Evolutionary conservation across 2,888 invertebrate species (phyloP).

Genomic region (Gisinianus flammeolus): DNA sequence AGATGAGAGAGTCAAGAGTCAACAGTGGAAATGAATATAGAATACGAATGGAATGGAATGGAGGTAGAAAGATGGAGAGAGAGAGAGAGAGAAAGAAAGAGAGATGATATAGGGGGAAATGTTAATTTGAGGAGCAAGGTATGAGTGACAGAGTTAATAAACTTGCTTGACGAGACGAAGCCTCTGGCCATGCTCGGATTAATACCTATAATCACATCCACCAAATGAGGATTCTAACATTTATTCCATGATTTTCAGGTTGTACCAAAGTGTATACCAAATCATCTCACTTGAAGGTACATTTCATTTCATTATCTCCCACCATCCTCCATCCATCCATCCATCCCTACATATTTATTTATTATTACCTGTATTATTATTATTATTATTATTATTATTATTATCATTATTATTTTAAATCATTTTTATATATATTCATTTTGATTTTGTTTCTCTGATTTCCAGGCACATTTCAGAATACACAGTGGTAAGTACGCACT

Average conservation of each 20-base stretch:
- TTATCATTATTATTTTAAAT: too few species aligned
- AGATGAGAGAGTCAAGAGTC: neutral
- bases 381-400: too few species aligned
- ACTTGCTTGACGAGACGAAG: constrained; percentile 41
- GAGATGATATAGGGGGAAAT: too few species aligned
- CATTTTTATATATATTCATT: too few species aligned
- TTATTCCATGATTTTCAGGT: constrained; percentile 69
- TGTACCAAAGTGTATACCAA: constrained; percentile 97
- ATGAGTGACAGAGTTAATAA: constrained; percentile 44
- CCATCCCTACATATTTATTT: too few species aligned
- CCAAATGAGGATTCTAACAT: constrained; percentile 40
- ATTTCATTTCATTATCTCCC: too few species aligned
- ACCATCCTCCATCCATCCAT: too few species aligned
- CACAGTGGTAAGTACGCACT: neutral
- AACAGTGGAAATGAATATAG: neutral
- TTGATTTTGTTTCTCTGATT: too few species aligned
- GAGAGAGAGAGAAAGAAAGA: constrained; percentile 16
- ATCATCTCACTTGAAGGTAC: constrained; percentile 96
- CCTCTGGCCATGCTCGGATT: constrained; percentile 37
- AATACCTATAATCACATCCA: constrained; percentile 41
- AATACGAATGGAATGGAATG: neutral
- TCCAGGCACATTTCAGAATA: neutral
- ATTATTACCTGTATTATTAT: too few species aligned
- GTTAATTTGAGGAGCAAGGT: constrained; percentile 40
- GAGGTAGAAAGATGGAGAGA: neutral